A percentile compares a stretch with the other conserved stretches of the same genome.
Evolutionary conservation across 2,888 invertebrate genomes (phyloP).

Genomic region (Dryadula phaetusa): DNA sequence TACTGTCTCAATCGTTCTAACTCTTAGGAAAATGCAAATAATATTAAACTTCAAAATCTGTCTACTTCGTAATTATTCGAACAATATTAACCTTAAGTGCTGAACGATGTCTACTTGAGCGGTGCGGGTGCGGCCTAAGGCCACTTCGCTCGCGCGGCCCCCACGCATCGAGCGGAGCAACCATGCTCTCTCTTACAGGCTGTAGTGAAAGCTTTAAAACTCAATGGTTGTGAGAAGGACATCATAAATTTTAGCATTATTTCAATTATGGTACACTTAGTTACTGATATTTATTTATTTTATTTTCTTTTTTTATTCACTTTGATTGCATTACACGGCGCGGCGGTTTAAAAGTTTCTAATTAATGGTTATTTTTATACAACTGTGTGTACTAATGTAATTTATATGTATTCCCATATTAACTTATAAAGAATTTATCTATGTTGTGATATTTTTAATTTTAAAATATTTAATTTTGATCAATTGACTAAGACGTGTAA

Average conservation of each 20-base stretch:
- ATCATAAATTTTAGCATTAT: neutral
- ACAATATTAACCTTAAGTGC: conserved; percentile 81
- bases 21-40: conserved; percentile 84
- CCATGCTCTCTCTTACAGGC: conserved; percentile 5
- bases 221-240: neutral
- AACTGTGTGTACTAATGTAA: too few relatives aligned
- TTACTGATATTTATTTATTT: neutral
- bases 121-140: conserved; percentile 48
- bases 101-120: conserved; percentile 70
- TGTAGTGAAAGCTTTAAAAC: conserved; percentile 5
- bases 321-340: neutral
- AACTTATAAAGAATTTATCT: too few relatives aligned
- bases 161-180: conserved; percentile 37
- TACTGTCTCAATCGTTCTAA: conserved; percentile 83
- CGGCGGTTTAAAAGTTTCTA: too few relatives aligned
- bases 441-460: neutral
- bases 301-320: too few relatives aligned
- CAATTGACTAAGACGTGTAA: conserved; percentile 6
- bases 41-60: conserved; percentile 81
- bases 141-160: conserved; percentile 31
- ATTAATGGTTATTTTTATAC: too few relatives aligned
- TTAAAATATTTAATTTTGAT: neutral
- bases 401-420: too few relatives aligned
- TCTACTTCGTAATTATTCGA: conserved; percentile 75
- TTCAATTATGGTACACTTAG: neutral